phyloP scores from a whole-genome alignment of 2,113 vertebrate genomes.

The Brevimyrus niger region DNA sequence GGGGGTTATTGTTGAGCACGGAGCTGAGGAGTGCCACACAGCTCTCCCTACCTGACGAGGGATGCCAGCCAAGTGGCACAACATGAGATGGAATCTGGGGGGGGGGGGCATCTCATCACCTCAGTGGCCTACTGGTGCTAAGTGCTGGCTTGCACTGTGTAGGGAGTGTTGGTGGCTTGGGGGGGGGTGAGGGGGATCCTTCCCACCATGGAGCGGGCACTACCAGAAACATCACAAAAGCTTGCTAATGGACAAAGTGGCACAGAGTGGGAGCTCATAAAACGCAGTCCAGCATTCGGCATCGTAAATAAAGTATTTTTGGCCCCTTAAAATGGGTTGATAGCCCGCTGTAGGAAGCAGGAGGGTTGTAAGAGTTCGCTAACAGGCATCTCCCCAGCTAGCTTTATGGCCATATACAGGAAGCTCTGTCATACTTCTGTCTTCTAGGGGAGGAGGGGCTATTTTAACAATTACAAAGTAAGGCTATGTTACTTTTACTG shows the following conservation, averaged over 20 bases:
- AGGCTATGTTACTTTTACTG: not conserved
- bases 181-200: not conserved
- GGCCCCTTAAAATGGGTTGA: slow-evolving; percentile 36
- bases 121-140: slow-evolving; percentile 34
- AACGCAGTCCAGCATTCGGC: slow-evolving; percentile 33
- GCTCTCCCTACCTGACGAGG: slow-evolving; percentile 35
- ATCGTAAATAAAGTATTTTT: slow-evolving; percentile 44
- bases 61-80: slow-evolving; percentile 26
- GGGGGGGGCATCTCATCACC: slow-evolving; percentile 26
- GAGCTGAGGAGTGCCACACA: slow-evolving; percentile 15
- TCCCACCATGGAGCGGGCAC: slow-evolving; percentile 23
- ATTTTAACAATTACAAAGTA: not conserved
- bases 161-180: slow-evolving; percentile 21
- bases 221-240: slow-evolving; percentile 14
- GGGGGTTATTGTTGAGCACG: slow-evolving; percentile 28
- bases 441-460: not conserved
- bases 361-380: not conserved
- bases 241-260: slow-evolving; percentile 29
- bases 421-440: not conserved
- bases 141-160: slow-evolving; percentile 24
- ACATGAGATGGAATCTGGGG: not conserved
- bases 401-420: slow-evolving; percentile 1
- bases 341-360: slow-evolving; percentile 18
- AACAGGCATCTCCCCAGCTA: not conserved
- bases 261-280: slow-evolving; percentile 38